Evolutionary conservation across 2,888 invertebrate species (phyloP), one percentile per base, ranked within the genome.

Genomic region (Mimumesa dahlbomi): DNA sequence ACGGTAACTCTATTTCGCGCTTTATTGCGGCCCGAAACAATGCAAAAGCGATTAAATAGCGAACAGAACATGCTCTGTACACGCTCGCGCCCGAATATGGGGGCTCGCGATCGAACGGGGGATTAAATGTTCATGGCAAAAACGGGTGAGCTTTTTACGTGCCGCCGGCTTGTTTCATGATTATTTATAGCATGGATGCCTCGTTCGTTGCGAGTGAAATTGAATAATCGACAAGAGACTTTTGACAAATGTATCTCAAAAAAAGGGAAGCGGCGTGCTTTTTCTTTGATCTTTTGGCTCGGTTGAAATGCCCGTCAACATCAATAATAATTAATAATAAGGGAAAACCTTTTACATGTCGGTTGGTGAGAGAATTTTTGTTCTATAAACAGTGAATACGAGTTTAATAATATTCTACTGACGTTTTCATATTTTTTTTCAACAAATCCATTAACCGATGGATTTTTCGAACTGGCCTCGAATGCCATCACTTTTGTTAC

Each of bases 121-220:
- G 64, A 76, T 75, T 75, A 76, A 76, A 76, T 57, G 54, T 76
- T 68, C 56, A 48, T 49, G 54, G 53, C 40, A 48, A 68, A 57
- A 75, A 66, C 52, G 22, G 46, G 18, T 22, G 25, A 48, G 22
- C 64, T 75, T 64, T 76, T 68, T 58, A 54, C 53, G 50, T 45
- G 42, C 14, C 13, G 48, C 16, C 45, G 11, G 18, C 49, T 29
- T 49, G 56, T 64, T 62, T 61, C 54, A 40, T 64, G 68, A 68
- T 75, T 75, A 73, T 75, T 75, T 75, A 76, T 68, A 45, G 61
- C 31, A 14, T 42, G 31, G 46, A 56, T 66, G 53, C 53, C 57
- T 48, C 34, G 53, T 34, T 21, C 59, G 38, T 66, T 63, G 46
- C 59, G 31, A 34, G 31, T 42, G 31, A 58, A 75, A 75, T 75